Base-by-base conservation (phyloP, 2,797 vertebrate species). In the Anguilla obscura region DNA sequence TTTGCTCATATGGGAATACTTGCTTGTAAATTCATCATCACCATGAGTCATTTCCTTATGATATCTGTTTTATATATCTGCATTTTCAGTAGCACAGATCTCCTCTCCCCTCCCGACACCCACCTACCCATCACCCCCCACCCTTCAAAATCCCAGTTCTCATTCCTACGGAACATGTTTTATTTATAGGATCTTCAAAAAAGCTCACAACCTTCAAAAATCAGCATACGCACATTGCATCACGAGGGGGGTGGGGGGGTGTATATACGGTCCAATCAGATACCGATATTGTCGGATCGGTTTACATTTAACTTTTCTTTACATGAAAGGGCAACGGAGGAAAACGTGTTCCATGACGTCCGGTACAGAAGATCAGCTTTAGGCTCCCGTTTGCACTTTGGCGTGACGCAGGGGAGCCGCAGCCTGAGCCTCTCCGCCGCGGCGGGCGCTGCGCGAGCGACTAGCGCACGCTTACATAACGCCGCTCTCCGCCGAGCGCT, bases 131-230 rank as follows among this genome's bases (percentile, higher is more conserved):
- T 27, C 48, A 52, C 36, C 9, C 33, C 58, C 58, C n/a, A 21
- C 58, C 33, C 18, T 50, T 36, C 69, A 24, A 1, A 87, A 74
- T 79, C 66, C 30, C 36, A 60, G 79, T 58, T 40, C 36, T 54
- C 74, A 40, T 14, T 83, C 85, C 85, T 76, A 88, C 85, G 82
- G 82, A 91, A 88, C 88, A 87, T 88, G 27, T 76, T 82, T 89
- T 90, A 91, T 91, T 89, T 89, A 89, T 90, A 90, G 89, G 69
- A 54, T 84, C 82, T 90, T 90, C 89, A 90, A 89, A 91, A 9
- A 82, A 24, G 74, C 86, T 88, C 85, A 88, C 88, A 18, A 91
- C 88, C 86, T 90, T 91, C 89, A 88, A 66, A 80, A 90, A 87
- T 86, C 85, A 71, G 82, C 84, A 86, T 88, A 85, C 82, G 79